A percentile compares a stretch with the other conserved stretches of the same genome.
Conservation (phyloP, 2,888 invertebrate genomes). For the Apodemia zela region DNA sequence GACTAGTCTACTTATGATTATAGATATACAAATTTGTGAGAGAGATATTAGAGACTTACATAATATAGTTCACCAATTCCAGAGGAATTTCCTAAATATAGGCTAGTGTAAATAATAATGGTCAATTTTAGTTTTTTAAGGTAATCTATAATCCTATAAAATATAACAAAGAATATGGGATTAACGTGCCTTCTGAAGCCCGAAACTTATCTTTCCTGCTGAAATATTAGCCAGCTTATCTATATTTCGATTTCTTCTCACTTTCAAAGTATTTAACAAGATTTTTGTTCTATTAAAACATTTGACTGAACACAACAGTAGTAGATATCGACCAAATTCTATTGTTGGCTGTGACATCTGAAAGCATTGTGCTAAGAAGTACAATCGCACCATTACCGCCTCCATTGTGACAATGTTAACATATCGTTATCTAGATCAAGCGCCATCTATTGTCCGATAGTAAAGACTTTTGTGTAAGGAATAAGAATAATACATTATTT, state of each 20-base stretch:
- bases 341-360: slow-evolving; percentile 74
- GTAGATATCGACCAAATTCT: slow-evolving; percentile 64
- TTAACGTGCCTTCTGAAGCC: too few relatives aligned
- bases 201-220: too few relatives aligned
- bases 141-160: too few relatives aligned
- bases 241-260: not conserved
- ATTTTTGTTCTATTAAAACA: slow-evolving; percentile 60
- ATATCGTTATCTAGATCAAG: slow-evolving; percentile 79
- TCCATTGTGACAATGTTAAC: slow-evolving; percentile 79
- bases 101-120: too few relatives aligned
- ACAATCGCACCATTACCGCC: slow-evolving; percentile 76
- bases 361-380: slow-evolving; percentile 73
- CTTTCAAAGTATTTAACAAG: slow-evolving; percentile 28
- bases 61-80: too few relatives aligned
- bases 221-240: not conserved
- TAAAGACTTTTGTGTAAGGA: slow-evolving; percentile 60
- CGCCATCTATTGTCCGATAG: slow-evolving; percentile 75
- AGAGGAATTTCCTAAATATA: too few relatives aligned
- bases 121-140: too few relatives aligned
- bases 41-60: too few relatives aligned
- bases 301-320: slow-evolving; percentile 61
- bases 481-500: slow-evolving; percentile 29
- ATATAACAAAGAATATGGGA: too few relatives aligned
- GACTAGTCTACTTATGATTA: too few relatives aligned
- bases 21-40: too few relatives aligned